Base-by-base conservation (phyloP, 2,113 vertebrate genomes). In the Bufo gargarizans region DNA sequence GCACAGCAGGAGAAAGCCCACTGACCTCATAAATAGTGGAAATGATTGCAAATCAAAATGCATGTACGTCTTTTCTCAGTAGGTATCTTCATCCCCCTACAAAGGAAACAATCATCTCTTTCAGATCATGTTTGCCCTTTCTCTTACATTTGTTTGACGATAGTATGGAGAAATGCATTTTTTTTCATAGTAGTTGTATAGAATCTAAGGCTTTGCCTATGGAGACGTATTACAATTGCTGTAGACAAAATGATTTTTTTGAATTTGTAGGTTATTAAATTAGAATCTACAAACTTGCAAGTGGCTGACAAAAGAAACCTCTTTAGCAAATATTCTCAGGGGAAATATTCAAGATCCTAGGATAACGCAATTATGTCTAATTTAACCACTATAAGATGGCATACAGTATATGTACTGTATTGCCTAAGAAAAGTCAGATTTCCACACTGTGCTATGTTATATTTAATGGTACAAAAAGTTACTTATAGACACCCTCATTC, bases 31-130 rank as follows among this genome's bases (percentile, higher is more conserved):
- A 94, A 95, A 95, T 94, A 95, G 94, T 94, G 94, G 94, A 95
- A 95, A 95, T 95, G 92, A 95, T 95, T 95, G 94, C 94, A 95
- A 95, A 95, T 95, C 90, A 90, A 92, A 93, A 94, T 95, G 95
- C 93, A 91, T 94, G 77, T 92, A 92, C 92, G 94, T 93, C 94
- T 92, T 91, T 87, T 92, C 95, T 93, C 95, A 91, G 93, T 94
- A 92, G 95, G 95, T 92, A 91, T 91, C 92, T 85, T 45, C 92
- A 84, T 94, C 89, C 91, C 94, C 72, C 92, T 91, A 93, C 93
- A 94, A 95, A 95, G 92, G 94, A 94, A 94, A 94, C 93, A 95
- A 94, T 95, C 93, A 94, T 92, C 53, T 90, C 93, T 95, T 94
- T 95, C 93, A 94, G 90, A 95, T 95, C 93, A 94, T 95, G 93